Percentiles rank a stretch among this genome's conserved stretches.
Evolutionary conservation across 2,888 invertebrate genomes (phyloP).

Genomic region (Lepidochrysops patricia): DNA sequence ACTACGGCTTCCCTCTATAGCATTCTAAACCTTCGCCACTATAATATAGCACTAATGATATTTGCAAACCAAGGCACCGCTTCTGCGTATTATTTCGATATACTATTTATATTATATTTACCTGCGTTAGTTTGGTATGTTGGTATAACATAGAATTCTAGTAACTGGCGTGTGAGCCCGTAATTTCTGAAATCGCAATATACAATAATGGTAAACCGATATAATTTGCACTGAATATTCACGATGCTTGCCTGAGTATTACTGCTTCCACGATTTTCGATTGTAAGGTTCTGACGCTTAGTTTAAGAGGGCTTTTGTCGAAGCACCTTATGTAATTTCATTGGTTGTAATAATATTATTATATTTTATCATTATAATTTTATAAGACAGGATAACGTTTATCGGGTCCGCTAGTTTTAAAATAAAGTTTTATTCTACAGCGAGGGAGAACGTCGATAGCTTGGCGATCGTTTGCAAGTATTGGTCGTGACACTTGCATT

Average conservation of each 20-base stretch:
- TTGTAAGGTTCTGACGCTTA: background rate
- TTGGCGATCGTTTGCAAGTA: background rate
- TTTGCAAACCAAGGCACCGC: no score
- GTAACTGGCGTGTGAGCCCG: background rate
- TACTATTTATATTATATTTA: background rate
- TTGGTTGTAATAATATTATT: no score
- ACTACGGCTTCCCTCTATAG: no score
- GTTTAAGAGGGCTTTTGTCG: no score
- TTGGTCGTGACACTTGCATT: conserved; percentile 4
- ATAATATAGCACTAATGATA: no score
- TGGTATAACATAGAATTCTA: background rate
- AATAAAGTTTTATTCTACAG: background rate
- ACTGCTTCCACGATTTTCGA: background rate
- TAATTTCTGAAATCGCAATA: background rate
- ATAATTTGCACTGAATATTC: background rate
- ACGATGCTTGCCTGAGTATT: background rate
- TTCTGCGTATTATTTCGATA: background rate
- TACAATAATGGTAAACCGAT: background rate
- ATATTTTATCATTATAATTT: no score
- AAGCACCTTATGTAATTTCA: no score
- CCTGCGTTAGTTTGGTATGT: background rate
- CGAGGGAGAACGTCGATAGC: background rate
- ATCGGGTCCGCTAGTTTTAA: background rate
- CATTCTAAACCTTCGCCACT: no score
- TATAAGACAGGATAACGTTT: no score